Evolutionary conservation across 2,113 vertebrate species (phyloP), one percentile per base, ranked within the genome.

Genomic region (Marmota monax): DNA sequence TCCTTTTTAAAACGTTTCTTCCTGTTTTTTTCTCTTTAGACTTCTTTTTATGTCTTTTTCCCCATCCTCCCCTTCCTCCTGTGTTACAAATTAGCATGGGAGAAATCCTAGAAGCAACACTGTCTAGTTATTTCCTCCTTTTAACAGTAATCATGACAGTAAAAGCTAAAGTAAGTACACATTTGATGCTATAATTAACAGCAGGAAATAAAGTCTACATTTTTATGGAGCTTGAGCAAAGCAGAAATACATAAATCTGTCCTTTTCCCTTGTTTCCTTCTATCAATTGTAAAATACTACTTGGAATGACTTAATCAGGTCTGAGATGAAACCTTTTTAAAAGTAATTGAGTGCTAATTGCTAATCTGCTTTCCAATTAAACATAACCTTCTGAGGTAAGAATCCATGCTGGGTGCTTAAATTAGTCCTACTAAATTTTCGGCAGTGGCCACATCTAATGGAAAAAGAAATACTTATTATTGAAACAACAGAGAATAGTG

Each of bases 371-470:
- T 65, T 90, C 10, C 56, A 95, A 91, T 96, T 95, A 95, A 87
- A 89, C 4, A 29, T 72, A 88, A 84, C n/a, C 56, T 73, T 90
- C 93, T 83, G 32, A 80, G 63, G 25, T 53, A 94, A n/a, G 73
- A 88, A 82, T 85, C 82, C 90, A 85, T 88, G 61, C 67, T 96
- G 87, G 91, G 72, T 37, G 48, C 56, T 92, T 95, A 85, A 79
- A 69, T 83, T 77, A 95, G 37, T 37, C 88, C 4, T 65, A 45
- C n/a, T 82, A 27, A 93, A 58, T 25, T 80, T 92, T 65, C 56
- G 70, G 45, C 18, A 93, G 32, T 56, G 37, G 29, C 53, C 34
- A 77, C 17, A 37, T 78, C 39, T 76, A 65, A 76, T n/a, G 37
- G 73, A 85, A 82, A 48, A 67, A 80, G 34, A 61, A 69, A 76